Evolutionary conservation across 2,888 invertebrate species (phyloP).

Genomic region (Lasioglossum calceatum): DNA sequence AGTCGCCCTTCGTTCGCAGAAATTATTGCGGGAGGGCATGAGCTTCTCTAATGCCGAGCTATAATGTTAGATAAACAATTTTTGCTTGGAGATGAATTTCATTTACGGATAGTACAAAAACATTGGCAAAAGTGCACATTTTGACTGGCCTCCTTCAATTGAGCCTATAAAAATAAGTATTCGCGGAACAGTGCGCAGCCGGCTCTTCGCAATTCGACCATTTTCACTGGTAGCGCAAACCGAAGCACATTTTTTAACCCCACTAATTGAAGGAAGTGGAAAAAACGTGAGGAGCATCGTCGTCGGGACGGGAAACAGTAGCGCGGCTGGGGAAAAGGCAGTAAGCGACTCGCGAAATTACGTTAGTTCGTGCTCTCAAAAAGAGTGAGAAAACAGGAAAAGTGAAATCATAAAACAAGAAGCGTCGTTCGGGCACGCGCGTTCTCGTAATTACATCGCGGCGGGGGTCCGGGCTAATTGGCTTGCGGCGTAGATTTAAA

Average conservation of each 20-base stretch:
- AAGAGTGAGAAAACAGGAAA: not conserved
- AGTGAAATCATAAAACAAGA: not conserved
- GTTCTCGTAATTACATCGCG: not conserved
- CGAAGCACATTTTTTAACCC: not conserved
- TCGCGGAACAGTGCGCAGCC: not conserved
- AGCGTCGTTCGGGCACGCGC: not conserved
- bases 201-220: not conserved
- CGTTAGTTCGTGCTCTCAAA: not conserved
- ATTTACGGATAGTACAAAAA: not conserved
- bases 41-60: not conserved
- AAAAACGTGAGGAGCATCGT: not conserved
- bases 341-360: not conserved
- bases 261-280: not conserved
- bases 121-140: not conserved
- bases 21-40: not conserved
- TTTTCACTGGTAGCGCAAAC: not conserved
- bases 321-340: not conserved
- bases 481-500: not conserved
- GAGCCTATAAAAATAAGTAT: not conserved
- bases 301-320: not conserved
- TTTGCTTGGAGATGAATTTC: not conserved
- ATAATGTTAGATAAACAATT: not conserved
- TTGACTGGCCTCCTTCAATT: not conserved
- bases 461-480: not conserved
- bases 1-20: not conserved